Evolutionary conservation across 1,140 invertebrate species (phyloP).

Genomic region (Atta colombica): DNA sequence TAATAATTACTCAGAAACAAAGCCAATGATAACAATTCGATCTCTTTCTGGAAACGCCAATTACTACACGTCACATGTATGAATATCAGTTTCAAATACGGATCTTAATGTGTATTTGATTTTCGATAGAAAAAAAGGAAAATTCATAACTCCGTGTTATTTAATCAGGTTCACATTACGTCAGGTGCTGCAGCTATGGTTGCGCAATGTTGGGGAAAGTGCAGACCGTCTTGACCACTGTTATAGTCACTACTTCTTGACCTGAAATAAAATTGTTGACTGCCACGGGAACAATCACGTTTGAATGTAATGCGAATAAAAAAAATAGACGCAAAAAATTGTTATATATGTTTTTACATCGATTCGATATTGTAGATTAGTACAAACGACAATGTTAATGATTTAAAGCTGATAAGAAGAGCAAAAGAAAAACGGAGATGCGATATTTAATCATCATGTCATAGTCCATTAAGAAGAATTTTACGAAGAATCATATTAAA

Average conservation of each 20-base stretch:
- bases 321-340: not conserved
- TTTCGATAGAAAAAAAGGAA: conserved; percentile 50
- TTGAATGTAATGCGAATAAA: not conserved
- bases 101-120: not conserved
- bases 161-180: conserved; percentile 81
- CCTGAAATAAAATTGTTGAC: conserved; percentile 75
- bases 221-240: conserved; percentile 75
- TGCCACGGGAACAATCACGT: conserved; percentile 18
- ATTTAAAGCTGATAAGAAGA: not conserved
- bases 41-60: not conserved
- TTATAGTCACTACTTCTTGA: conserved; percentile 79
- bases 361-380: not conserved
- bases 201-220: conserved; percentile 82
- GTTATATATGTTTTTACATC: not conserved
- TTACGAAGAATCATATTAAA: not conserved
- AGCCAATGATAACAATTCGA: not conserved
- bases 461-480: not conserved
- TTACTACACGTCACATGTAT: not conserved
- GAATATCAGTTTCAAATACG: not conserved
- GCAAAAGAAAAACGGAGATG: not conserved
- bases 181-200: conserved; percentile 73
- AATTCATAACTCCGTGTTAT: conserved; percentile 75
- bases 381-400: too few species aligned
- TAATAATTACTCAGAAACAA: not conserved
- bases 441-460: conserved; percentile 1